Conservation (phyloP, 2,113 vertebrate genomes). For the Gyps fulvus region DNA sequence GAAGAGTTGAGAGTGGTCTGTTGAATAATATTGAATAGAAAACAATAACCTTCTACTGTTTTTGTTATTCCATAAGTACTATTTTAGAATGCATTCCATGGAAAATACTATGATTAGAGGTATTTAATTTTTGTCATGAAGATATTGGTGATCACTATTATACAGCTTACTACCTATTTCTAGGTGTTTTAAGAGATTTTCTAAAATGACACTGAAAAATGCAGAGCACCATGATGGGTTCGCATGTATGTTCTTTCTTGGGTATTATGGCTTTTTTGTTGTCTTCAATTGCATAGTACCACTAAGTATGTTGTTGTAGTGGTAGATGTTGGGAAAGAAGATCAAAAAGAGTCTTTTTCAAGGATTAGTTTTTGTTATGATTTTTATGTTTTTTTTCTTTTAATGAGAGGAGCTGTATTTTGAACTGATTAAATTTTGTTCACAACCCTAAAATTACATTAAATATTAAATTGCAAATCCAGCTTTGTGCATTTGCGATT, state of each 20-base stretch:
- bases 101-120: not conserved
- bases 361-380: not conserved
- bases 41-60: not conserved
- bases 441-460: not conserved
- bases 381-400: not conserved
- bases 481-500: not conserved
- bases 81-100: not conserved
- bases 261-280: not conserved
- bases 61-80: not conserved
- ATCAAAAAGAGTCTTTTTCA: not conserved
- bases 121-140: not conserved
- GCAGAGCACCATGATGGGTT: not conserved
- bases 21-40: not conserved
- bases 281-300: not conserved
- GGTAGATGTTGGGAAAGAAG: not conserved
- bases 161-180: fast-evolving
- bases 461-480: slow-evolving; percentile 9
- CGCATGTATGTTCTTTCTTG: not conserved
- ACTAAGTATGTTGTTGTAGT: not conserved
- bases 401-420: not conserved
- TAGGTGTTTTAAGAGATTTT: not conserved
- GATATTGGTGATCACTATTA: not conserved
- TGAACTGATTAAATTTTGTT: not conserved
- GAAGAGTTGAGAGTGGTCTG: not conserved
- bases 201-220: not conserved